Percentiles rank a stretch among this genome's conserved stretches.
These are phyloP conservation scores for Phylloscopus whistleri DNA, from an alignment of 2,113 vertebrate genomes.

Conservation along the genomic window DNA sequence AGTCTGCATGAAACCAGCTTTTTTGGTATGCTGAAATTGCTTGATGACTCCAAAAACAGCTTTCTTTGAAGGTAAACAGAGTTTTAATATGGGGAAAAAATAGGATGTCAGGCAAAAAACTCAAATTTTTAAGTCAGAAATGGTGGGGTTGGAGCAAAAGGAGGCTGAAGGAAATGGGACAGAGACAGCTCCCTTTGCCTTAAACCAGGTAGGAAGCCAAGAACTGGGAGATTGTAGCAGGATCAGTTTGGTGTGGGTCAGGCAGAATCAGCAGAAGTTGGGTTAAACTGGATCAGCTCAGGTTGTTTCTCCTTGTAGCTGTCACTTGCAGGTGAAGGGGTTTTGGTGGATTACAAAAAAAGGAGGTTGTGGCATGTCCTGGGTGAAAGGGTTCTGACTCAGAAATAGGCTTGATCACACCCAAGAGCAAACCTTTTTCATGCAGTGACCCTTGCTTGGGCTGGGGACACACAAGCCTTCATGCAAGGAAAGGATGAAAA, in stretches of 20 bases:
- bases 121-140: not conserved
- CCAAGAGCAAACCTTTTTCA: not conserved
- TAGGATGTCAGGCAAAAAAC: not conserved
- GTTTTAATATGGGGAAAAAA: accelerated
- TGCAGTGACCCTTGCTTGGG: not conserved
- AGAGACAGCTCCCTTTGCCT: not conserved
- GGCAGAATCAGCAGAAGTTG: not conserved
- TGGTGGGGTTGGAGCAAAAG: not conserved
- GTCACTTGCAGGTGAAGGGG: not conserved
- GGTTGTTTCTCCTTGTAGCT: not conserved
- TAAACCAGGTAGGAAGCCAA: not conserved
- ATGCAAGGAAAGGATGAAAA: not conserved
- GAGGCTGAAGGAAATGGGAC: not conserved
- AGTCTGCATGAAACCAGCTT: not conserved
- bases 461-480: not conserved
- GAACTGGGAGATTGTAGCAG: no score
- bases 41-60: not conserved
- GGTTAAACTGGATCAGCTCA: not conserved
- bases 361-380: not conserved
- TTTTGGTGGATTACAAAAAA: not conserved
- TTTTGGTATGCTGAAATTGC: not conserved
- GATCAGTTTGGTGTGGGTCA: not conserved
- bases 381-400: not conserved
- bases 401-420: not conserved
- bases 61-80: not conserved